phyloP scores from a whole-genome alignment of 2,113 vertebrate species.

The Xiphophorus couchianus region DNA sequence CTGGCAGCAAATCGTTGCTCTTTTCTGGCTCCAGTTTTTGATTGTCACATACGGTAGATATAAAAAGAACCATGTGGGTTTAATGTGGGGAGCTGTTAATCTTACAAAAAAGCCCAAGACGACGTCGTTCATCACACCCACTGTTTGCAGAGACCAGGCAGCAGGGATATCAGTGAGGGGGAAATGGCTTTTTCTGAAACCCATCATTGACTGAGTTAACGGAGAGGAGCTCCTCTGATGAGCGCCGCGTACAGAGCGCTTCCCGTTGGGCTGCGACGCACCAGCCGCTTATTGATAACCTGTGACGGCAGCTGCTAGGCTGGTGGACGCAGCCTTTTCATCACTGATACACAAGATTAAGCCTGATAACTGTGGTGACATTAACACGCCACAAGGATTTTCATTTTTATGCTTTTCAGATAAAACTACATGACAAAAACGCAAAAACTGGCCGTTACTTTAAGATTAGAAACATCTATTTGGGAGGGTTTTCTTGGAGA shows the following conservation, averaged over 20 bases:
- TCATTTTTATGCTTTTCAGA: background rate
- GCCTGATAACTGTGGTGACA: constrained; percentile 53
- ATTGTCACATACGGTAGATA: background rate
- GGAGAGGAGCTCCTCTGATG: constrained; percentile 66
- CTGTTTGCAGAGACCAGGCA: constrained; percentile 45
- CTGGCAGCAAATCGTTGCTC: background rate
- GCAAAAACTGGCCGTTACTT: background rate
- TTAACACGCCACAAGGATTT: constrained; percentile 43
- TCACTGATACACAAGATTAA: constrained; percentile 74
- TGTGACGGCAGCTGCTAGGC: constrained; percentile 46
- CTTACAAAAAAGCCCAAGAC: constrained; percentile 9
- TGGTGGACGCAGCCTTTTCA: constrained; percentile 47
- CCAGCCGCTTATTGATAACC: constrained; percentile 68
- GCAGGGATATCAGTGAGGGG: constrained; percentile 56
- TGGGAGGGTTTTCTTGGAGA: background rate
- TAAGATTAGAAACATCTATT: background rate
- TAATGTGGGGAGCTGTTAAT: constrained; percentile 16
- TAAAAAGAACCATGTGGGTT: constrained; percentile 15
- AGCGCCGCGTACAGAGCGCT: constrained; percentile 62
- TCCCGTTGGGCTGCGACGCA: constrained; percentile 58
- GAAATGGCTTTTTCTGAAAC: constrained; percentile 68
- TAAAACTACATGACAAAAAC: background rate
- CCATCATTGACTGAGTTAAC: constrained; percentile 76
- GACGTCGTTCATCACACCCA: constrained; percentile 56
- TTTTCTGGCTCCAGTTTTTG: background rate